Evolutionary conservation across 2,113 vertebrate species (phyloP).

Genomic region (Chaenogobius annularis): DNA sequence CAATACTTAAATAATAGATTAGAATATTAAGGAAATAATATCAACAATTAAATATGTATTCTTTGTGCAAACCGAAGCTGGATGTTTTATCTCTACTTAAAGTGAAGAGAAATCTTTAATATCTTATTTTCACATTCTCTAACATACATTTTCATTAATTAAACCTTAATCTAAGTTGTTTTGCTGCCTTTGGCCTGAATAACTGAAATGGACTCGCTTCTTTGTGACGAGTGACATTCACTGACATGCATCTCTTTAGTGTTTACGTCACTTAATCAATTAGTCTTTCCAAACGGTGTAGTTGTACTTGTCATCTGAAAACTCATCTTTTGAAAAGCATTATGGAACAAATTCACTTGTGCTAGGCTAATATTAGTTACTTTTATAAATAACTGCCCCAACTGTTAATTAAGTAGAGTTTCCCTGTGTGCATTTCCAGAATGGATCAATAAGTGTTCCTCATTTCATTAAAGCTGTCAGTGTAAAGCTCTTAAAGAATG

Average conservation of each 20-base stretch:
- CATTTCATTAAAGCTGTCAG: conserved; percentile 67
- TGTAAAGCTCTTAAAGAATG: conserved; percentile 59
- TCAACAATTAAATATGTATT: no score
- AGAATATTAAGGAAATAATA: neutral
- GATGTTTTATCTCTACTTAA: no score
- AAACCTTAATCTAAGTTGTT: neutral
- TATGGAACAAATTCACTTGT: conserved; percentile 32
- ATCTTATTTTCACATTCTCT: neutral
- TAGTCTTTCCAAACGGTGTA: conserved; percentile 44
- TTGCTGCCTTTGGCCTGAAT: neutral
- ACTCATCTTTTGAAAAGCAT: conserved; percentile 37
- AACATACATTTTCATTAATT: no score
- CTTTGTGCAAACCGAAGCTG: no score
- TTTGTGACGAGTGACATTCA: neutral
- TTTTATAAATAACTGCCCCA: conserved; percentile 60
- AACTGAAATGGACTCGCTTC: neutral
- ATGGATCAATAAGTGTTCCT: conserved; percentile 68
- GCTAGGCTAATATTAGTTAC: conserved; percentile 47
- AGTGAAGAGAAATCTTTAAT: no score
- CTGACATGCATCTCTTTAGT: neutral
- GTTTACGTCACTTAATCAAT: no score
- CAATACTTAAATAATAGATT: neutral
- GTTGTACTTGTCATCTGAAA: conserved; percentile 29
- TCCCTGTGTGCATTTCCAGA: conserved; percentile 42
- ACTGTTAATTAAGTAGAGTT: conserved; percentile 44